These are phyloP conservation scores for Bimastos eiseni DNA, from an alignment of 2,888 invertebrate species.

Conservation along the genomic window DNA sequence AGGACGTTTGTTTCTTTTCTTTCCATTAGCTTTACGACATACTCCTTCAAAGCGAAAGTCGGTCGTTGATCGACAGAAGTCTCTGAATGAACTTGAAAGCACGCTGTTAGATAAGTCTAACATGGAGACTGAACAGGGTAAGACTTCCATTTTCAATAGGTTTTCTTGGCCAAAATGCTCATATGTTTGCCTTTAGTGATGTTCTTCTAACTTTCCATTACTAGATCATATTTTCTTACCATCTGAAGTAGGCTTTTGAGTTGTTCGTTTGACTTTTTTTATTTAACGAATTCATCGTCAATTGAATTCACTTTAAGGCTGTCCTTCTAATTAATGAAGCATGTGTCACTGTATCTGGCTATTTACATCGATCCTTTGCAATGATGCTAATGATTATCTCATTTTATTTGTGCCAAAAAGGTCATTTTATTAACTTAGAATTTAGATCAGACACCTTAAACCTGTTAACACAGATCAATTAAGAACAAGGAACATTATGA, in stretches of 20 bases:
- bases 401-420: background rate
- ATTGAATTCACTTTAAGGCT: background rate
- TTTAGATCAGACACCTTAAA: background rate
- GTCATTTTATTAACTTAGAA: background rate
- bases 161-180: too few species aligned
- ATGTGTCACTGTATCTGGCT: background rate
- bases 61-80: slow-evolving; percentile 33
- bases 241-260: background rate
- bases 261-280: background rate
- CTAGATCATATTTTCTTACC: background rate
- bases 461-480: background rate
- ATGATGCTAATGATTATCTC: background rate
- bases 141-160: background rate
- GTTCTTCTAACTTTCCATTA: too few species aligned
- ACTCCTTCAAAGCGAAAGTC: slow-evolving; percentile 88
- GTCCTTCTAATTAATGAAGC: background rate
- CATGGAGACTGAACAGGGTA: background rate
- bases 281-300: background rate
- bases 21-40: slow-evolving; percentile 80
- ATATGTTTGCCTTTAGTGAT: background rate
- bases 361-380: background rate
- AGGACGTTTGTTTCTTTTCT: slow-evolving; percentile 1
- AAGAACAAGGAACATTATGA: too few species aligned
- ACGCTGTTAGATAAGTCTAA: slow-evolving; percentile 15
- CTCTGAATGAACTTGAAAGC: slow-evolving; percentile 33